These are phyloP conservation scores for Catharus ustulatus DNA, from an alignment of 2,797 vertebrate genomes.

Conservation along the genomic window DNA sequence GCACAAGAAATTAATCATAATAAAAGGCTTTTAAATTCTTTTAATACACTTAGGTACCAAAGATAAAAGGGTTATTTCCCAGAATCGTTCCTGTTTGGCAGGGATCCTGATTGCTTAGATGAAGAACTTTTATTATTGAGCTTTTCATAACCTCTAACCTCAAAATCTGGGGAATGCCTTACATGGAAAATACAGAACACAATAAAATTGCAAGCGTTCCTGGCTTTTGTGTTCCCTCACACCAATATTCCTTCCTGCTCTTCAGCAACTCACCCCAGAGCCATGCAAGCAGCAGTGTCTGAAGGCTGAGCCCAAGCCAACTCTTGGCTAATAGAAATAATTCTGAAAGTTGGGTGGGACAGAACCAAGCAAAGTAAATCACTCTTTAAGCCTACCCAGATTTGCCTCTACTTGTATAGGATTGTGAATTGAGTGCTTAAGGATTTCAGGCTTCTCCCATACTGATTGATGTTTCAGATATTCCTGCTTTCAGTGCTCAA, in stretches of 20 bases:
- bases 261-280: background rate
- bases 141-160: slow-evolving; percentile 61
- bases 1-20: slow-evolving; percentile 57
- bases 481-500: background rate
- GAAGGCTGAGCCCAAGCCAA: background rate
- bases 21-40: slow-evolving; percentile 39
- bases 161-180: slow-evolving; percentile 56
- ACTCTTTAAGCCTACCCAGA: background rate
- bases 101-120: background rate
- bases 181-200: slow-evolving; percentile 21
- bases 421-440: background rate
- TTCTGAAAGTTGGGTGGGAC: background rate
- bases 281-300: background rate
- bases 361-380: background rate
- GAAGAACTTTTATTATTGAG: slow-evolving; percentile 43
- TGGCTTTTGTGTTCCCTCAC: slow-evolving; percentile 11
- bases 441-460: background rate
- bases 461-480: background rate
- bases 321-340: background rate
- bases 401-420: background rate
- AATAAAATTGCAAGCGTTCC: slow-evolving; percentile 24
- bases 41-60: slow-evolving; percentile 49
- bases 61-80: slow-evolving; percentile 65
- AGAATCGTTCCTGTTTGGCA: slow-evolving; percentile 64
- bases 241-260: slow-evolving; percentile 11